These are phyloP conservation scores for Lineus longissimus DNA, from an alignment of 1,140 invertebrate species.

Conservation along the genomic window DNA sequence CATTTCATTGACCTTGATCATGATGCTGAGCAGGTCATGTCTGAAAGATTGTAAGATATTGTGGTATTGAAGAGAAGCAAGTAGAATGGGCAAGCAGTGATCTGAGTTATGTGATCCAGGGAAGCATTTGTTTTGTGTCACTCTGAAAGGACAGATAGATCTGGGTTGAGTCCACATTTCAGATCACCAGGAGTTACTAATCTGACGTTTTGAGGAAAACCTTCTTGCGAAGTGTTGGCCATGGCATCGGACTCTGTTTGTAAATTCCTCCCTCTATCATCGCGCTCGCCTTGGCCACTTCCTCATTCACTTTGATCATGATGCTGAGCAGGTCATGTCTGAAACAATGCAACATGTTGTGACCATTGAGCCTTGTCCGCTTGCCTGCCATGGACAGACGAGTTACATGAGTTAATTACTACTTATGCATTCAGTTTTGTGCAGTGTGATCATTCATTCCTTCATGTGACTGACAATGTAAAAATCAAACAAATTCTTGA, in stretches of 20 bases:
- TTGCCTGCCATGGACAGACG: neutral
- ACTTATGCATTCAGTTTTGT: neutral
- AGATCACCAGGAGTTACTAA: neutral
- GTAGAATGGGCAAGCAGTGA: neutral
- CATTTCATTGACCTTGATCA: constrained; percentile 35
- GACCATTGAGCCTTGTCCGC: neutral
- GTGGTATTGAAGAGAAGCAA: neutral
- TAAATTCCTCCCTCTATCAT: too few species aligned
- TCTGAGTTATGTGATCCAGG: too few species aligned
- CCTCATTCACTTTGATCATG: neutral
- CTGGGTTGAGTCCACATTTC: too few species aligned
- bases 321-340: neutral
- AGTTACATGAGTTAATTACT: neutral
- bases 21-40: constrained; percentile 34
- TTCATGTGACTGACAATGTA: too few species aligned
- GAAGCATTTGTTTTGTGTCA: too few species aligned
- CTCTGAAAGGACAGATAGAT: too few species aligned
- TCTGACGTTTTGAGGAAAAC: neutral
- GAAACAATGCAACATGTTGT: constrained; percentile 1
- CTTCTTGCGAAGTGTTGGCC: neutral
- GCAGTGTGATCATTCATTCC: too few species aligned
- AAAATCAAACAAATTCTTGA: too few species aligned
- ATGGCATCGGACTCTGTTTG: neutral
- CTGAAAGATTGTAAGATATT: constrained; percentile 27
- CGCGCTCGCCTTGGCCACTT: neutral